These are phyloP conservation scores for Labeo calbasu DNA, from an alignment of 2,797 vertebrate species.

Conservation along the genomic window DNA sequence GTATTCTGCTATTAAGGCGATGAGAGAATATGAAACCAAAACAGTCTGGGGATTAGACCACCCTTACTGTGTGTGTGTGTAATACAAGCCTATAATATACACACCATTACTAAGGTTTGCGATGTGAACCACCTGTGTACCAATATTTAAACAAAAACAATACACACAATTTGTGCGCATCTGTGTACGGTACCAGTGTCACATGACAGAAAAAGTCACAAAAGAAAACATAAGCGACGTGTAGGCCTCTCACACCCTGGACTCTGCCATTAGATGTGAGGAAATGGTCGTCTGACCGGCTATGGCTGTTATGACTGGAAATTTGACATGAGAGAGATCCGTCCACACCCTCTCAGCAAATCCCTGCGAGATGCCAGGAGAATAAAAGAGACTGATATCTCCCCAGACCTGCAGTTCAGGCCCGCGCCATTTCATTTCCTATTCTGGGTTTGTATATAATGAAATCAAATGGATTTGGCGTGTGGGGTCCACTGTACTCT, in stretches of 20 bases:
- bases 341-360: constrained; percentile 54
- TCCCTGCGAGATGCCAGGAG: constrained; percentile 31
- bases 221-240: background rate
- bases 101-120: constrained; percentile 20
- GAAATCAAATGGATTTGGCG: constrained; percentile 7
- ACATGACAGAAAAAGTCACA: constrained; percentile 5
- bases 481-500: background rate
- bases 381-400: constrained; percentile 28
- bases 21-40: constrained; percentile 56
- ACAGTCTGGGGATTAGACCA: constrained; percentile 48
- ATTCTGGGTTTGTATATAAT: constrained; percentile 13
- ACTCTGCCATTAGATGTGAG: constrained; percentile 38
- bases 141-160: background rate
- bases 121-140: constrained; percentile 25
- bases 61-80: constrained; percentile 38
- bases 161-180: background rate
- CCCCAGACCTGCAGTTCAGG: constrained; percentile 11
- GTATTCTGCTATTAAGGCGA: constrained; percentile 55
- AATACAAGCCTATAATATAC: constrained; percentile 33
- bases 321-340: constrained; percentile 55
- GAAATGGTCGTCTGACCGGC: constrained; percentile 52
- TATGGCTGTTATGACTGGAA: constrained; percentile 61
- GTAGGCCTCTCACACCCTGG: constrained; percentile 24
- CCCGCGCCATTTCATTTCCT: background rate
- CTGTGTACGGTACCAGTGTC: background rate